A percentile compares a stretch with the other conserved stretches of the same genome.
These are phyloP conservation scores for Pammene fasciana DNA, from an alignment of 2,888 invertebrate species.

Conservation along the genomic window DNA sequence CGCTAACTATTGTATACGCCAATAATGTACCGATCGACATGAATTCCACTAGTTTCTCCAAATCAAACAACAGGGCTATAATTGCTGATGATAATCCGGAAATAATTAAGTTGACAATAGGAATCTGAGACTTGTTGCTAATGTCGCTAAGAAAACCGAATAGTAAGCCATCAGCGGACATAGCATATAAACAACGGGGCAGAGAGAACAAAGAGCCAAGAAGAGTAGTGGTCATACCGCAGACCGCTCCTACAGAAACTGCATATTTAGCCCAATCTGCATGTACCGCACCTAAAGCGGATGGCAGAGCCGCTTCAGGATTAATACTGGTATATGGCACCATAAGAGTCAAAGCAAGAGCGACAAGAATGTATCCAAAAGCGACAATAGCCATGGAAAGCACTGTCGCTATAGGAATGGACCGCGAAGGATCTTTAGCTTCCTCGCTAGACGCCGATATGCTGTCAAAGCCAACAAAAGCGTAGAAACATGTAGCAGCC, in stretches of 20 bases:
- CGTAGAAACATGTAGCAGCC: constrained; percentile 96
- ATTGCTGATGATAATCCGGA: constrained; percentile 90
- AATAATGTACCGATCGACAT: constrained; percentile 96
- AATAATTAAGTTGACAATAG: constrained; percentile 88
- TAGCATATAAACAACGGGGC: constrained; percentile 94
- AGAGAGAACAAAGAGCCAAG: constrained; percentile 93
- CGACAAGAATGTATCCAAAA: constrained; percentile 90
- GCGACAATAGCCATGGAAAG: constrained; percentile 92
- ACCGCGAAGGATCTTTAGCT: constrained; percentile 89
- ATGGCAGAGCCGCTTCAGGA: constrained; percentile 90
- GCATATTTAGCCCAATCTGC: constrained; percentile 93
- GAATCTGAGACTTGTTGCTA: constrained; percentile 91
- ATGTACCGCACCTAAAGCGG: constrained; percentile 89
- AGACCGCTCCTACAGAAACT: constrained; percentile 92
- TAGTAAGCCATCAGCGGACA: constrained; percentile 94
- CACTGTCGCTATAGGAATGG: constrained; percentile 92
- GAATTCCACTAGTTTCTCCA: constrained; percentile 95
- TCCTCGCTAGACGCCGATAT: constrained; percentile 95
- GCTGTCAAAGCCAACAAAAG: constrained; percentile 95
- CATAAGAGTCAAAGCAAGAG: constrained; percentile 91
- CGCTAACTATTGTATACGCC: constrained; percentile 96
- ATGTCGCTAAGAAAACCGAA: constrained; percentile 91
- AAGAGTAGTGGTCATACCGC: constrained; percentile 95
- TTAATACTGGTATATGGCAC: constrained; percentile 89
- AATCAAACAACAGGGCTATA: constrained; percentile 93